Conservation (phyloP, 2,113 vertebrate genomes). For the Baryphthengus martii region DNA sequence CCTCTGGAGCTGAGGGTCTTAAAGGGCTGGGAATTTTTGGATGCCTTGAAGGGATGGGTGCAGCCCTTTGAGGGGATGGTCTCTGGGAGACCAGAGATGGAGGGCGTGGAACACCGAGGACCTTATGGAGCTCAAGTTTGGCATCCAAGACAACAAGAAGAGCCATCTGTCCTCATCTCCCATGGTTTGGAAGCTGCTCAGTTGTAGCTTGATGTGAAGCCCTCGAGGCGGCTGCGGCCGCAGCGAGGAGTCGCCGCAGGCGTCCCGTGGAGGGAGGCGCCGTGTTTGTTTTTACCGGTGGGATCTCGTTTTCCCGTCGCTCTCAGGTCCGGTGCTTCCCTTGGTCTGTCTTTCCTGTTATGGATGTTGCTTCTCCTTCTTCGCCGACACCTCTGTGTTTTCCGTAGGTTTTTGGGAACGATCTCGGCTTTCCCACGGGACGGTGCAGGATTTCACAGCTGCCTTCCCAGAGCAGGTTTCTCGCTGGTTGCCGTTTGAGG, state of each 20-base stretch:
- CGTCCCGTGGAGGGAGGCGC: rapidly evolving
- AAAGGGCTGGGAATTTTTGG: background rate
- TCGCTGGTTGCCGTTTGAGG: background rate
- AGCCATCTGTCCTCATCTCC: background rate
- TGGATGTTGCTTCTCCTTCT: background rate
- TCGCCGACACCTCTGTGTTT: background rate
- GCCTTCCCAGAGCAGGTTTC: background rate
- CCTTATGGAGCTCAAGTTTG: background rate
- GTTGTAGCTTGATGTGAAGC: rapidly evolving
- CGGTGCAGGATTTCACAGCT: background rate
- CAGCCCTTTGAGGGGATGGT: background rate
- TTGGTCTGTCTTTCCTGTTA: background rate
- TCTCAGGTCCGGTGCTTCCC: background rate
- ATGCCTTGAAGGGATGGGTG: background rate
- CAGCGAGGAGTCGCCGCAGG: background rate
- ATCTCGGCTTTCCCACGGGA: background rate
- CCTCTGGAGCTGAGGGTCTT: background rate
- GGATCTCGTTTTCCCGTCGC: background rate
- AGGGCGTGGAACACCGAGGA: background rate
- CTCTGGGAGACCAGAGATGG: background rate
- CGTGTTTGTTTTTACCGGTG: background rate
- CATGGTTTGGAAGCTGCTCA: background rate
- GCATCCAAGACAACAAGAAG: background rate
- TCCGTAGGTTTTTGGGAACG: background rate
- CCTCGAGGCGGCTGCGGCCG: background rate